phyloP scores from a whole-genome alignment of 2,113 vertebrate genomes.

The Rhinogobius similis region DNA sequence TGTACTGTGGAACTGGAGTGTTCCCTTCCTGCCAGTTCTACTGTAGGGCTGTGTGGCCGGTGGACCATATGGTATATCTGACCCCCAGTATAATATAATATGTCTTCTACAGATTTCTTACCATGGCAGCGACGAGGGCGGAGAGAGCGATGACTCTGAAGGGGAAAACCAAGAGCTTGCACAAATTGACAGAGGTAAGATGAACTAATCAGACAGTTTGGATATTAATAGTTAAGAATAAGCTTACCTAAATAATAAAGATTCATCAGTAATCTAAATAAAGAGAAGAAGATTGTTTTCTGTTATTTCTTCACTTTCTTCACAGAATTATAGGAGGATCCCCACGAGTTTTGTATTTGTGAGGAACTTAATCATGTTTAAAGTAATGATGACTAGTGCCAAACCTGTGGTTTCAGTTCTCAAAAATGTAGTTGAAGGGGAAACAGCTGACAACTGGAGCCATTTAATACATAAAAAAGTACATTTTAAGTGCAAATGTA shows the following conservation, averaged over 20 bases:
- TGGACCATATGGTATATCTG: slow-evolving; percentile 24
- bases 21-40: background rate
- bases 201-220: background rate
- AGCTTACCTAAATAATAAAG: too few relatives aligned
- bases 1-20: background rate
- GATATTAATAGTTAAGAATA: background rate
- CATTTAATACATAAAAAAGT: background rate
- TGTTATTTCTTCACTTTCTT: background rate
- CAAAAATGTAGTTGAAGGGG: background rate
- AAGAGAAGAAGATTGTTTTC: background rate
- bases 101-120: slow-evolving; percentile 83
- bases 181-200: slow-evolving; percentile 90
- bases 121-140: slow-evolving; percentile 84
- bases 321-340: background rate
- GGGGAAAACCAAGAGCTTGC: slow-evolving; percentile 93
- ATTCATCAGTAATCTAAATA: too few relatives aligned
- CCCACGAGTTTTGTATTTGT: background rate
- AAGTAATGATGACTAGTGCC: background rate
- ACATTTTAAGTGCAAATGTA: background rate
- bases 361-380: background rate
- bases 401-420: slow-evolving; percentile 8
- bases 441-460: background rate
- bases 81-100: slow-evolving; percentile 23
- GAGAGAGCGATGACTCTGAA: slow-evolving; percentile 91
- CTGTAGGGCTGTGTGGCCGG: background rate